phyloP scores from a whole-genome alignment of 2,888 invertebrate species.

The Orthonevra nobilis region DNA sequence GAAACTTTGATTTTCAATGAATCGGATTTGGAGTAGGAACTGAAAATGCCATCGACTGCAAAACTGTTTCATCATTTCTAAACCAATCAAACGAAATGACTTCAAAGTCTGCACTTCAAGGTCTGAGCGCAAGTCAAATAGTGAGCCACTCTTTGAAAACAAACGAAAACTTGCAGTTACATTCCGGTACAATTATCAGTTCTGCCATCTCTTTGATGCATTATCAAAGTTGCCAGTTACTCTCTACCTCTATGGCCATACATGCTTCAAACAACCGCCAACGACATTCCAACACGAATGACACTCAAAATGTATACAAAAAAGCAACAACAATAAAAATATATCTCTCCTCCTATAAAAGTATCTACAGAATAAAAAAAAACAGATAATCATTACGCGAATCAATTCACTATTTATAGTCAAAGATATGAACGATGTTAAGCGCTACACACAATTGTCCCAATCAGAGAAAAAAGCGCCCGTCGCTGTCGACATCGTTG shows the following conservation, averaged over 20 bases:
- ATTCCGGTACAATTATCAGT: constrained; percentile 52
- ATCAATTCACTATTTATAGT: constrained; percentile 54
- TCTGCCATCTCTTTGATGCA: constrained; percentile 45
- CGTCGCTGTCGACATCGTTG: no score
- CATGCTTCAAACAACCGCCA: constrained; percentile 50
- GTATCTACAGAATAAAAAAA: neutral
- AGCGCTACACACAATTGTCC: constrained; percentile 61
- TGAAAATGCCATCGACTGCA: no score
- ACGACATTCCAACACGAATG: constrained; percentile 64
- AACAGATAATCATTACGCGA: constrained; percentile 51
- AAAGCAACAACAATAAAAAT: constrained; percentile 6
- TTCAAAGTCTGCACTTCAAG: no score
- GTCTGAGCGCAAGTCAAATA: constrained; percentile 33
- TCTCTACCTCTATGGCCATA: constrained; percentile 42
- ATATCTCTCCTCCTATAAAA: no score
- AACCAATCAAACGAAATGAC: constrained; percentile 32
- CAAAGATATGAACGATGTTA: constrained; percentile 65
- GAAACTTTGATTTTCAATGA: no score
- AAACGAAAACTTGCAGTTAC: constrained; percentile 17
- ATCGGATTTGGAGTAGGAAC: no score
- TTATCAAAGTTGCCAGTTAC: constrained; percentile 31
- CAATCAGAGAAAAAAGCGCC: constrained; percentile 54
- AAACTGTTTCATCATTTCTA: constrained; percentile 31
- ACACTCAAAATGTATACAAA: constrained; percentile 11
- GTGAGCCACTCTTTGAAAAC: constrained; percentile 35